Percentiles rank a stretch among this genome's conserved stretches.
Conservation (phyloP, 2,113 vertebrate species). For the Bambusicola thoracicus region DNA sequence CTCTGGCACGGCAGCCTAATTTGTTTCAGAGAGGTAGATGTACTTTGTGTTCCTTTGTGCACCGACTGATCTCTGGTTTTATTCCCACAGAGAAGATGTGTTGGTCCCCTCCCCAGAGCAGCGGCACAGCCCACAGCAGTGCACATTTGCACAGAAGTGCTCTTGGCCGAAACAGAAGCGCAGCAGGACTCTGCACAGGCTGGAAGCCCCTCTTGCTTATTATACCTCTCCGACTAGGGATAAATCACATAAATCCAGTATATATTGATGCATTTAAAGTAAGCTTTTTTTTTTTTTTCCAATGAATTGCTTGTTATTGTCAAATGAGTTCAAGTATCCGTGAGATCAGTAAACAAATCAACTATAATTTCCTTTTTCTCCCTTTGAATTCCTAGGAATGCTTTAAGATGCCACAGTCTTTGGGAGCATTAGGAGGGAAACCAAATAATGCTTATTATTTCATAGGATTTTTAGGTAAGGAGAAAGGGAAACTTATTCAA, state of each 20-base stretch:
- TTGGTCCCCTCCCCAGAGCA: constrained; percentile 63
- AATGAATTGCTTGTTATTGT: not conserved
- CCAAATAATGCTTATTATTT: constrained; percentile 93
- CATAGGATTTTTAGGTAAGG: constrained; percentile 91
- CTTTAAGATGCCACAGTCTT: constrained; percentile 93
- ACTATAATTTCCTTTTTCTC: constrained; percentile 47
- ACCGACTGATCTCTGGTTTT: not conserved
- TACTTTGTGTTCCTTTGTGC: not conserved
- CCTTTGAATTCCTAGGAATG: constrained; percentile 83
- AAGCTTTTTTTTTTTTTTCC: not conserved
- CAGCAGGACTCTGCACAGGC: constrained; percentile 45
- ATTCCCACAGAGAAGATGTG: constrained; percentile 85
- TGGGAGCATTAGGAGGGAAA: constrained; percentile 91
- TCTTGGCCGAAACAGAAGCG: constrained; percentile 44
- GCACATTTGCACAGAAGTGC: constrained; percentile 28
- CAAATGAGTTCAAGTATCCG: constrained; percentile 39
- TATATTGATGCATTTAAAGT: constrained; percentile 89
- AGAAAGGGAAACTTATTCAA: constrained; percentile 44
- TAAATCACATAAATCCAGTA: constrained; percentile 90
- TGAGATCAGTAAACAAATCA: constrained; percentile 33
- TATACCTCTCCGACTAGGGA: constrained; percentile 88
- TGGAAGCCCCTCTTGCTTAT: constrained; percentile 89
- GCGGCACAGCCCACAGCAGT: constrained; percentile 24
- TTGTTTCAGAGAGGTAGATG: fast-evolving
- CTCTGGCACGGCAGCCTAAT: not conserved